Percentiles rank a stretch among this genome's conserved stretches.
Evolutionary conservation across 2,888 invertebrate genomes (phyloP).

Genomic region (Hyposoter dolosus): DNA sequence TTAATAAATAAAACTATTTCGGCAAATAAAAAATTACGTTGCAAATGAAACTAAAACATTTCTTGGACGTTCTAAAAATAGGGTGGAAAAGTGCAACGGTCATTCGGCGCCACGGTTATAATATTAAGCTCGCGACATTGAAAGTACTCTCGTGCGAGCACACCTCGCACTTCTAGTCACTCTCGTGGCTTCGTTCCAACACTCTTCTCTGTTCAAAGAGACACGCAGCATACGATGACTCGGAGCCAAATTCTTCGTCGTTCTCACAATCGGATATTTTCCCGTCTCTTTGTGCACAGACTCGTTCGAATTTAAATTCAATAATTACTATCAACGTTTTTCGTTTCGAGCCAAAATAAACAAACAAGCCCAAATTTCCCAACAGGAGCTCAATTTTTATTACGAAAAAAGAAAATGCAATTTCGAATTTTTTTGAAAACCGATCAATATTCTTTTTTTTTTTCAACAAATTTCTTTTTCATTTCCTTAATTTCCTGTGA

Average conservation of each 20-base stretch:
- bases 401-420: not conserved
- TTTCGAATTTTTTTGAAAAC: too few species aligned
- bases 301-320: not conserved
- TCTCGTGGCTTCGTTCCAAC: constrained; percentile 47
- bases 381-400: not conserved
- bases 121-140: constrained; percentile 51
- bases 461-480: too few species aligned
- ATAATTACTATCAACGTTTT: not conserved
- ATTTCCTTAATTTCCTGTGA: not conserved
- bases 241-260: constrained; percentile 44
- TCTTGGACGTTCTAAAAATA: constrained; percentile 25
- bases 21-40: not conserved
- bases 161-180: constrained; percentile 26
- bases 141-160: constrained; percentile 31
- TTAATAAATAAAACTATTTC: not conserved
- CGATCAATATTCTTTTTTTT: too few species aligned
- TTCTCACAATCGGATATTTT: constrained; percentile 37
- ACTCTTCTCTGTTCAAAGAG: constrained; percentile 19
- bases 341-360: not conserved
- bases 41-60: constrained; percentile 1
- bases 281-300: not conserved
- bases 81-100: constrained; percentile 41
- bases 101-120: constrained; percentile 47
- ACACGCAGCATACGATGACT: constrained; percentile 5
- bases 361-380: not conserved